phyloP scores from a whole-genome alignment of 2,888 invertebrate species.

The Parascotia fuliginaria region DNA sequence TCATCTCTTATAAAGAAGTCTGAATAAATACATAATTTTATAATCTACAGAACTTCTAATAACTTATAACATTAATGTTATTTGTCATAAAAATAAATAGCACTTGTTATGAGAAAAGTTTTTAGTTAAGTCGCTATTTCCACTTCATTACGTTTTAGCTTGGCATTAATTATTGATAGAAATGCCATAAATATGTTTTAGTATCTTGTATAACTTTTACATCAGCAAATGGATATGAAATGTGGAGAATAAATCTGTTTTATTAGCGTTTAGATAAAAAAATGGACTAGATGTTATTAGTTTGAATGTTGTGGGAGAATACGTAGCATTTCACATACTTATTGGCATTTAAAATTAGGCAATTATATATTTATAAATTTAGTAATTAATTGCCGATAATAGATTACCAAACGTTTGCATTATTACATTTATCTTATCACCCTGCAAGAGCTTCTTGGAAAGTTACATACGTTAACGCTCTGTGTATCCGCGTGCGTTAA shows the following conservation, averaged over 20 bases:
- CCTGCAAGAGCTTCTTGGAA: too few species aligned
- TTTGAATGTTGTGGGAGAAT: neutral
- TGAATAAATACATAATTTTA: too few species aligned
- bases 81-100: slow-evolving; percentile 28
- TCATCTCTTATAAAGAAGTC: too few species aligned
- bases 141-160: slow-evolving; percentile 29
- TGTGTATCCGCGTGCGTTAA: too few species aligned
- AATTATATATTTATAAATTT: neutral
- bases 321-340: neutral
- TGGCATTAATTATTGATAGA: slow-evolving; percentile 25
- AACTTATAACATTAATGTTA: slow-evolving; percentile 12
- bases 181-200: slow-evolving; percentile 22
- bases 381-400: too few species aligned
- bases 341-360: neutral
- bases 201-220: slow-evolving; percentile 6
- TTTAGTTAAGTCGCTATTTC: slow-evolving; percentile 23
- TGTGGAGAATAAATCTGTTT: slow-evolving; percentile 12
- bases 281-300: slow-evolving; percentile 1
- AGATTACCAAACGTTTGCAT: too few species aligned
- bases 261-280: neutral
- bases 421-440: too few species aligned
- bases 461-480: too few species aligned
- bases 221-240: slow-evolving; percentile 12
- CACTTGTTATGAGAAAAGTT: slow-evolving; percentile 33
- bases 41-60: neutral